Evolutionary conservation across 2,797 vertebrate genomes (phyloP).

Genomic region (Cryptoprocta ferox): DNA sequence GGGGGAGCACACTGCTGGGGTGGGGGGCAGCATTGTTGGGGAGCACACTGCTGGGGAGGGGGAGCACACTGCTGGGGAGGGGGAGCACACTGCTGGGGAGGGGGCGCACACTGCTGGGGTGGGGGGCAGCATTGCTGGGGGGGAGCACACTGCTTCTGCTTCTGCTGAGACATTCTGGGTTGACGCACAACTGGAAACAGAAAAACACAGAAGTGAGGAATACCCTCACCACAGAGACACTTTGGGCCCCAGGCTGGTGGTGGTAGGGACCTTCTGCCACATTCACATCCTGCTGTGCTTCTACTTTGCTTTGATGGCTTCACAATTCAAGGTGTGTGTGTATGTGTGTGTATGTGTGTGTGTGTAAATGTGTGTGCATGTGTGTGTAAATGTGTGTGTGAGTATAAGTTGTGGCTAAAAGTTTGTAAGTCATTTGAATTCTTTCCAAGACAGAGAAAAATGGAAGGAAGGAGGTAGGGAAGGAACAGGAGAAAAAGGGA

Average conservation of each 20-base stretch:
- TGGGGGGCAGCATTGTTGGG: not conserved
- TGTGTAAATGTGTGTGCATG: not conserved
- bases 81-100: not conserved
- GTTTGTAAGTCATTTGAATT: not conserved
- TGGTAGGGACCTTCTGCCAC: no score
- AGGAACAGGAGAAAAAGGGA: not conserved
- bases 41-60: accelerated
- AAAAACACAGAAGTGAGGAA: slow-evolving; percentile 7
- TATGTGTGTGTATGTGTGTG: not conserved
- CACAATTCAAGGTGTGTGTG: not conserved
- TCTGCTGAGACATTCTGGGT: slow-evolving; percentile 77
- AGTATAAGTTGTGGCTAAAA: not conserved
- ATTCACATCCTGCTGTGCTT: not conserved
- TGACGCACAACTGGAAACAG: slow-evolving; percentile 39
- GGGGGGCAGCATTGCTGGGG: not conserved
- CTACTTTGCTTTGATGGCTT: not conserved
- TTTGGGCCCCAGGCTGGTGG: not conserved
- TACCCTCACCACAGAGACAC: not conserved
- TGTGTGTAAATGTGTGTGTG: not conserved
- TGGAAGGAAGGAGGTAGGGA: not conserved
- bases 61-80: not conserved
- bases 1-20: not conserved
- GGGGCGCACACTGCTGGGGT: not conserved
- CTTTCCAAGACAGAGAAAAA: not conserved
- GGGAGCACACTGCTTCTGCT: slow-evolving; percentile 66